A percentile compares a stretch with the other conserved stretches of the same genome.
These are phyloP conservation scores for Carcina quercana DNA, from an alignment of 2,888 invertebrate genomes.

Conservation along the genomic window DNA sequence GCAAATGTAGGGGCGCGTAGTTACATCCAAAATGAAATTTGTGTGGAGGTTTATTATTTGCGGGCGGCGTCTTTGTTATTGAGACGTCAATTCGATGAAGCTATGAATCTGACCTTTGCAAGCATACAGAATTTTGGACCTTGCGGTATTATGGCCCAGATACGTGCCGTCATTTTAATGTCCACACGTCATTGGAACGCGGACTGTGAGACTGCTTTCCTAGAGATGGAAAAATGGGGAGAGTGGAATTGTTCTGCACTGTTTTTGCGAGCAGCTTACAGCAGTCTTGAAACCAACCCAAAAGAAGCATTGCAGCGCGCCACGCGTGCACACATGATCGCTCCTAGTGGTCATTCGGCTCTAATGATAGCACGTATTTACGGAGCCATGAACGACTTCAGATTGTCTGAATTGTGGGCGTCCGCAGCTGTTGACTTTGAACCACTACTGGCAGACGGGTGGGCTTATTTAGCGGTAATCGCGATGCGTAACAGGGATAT, in stretches of 20 bases:
- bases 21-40: slow-evolving; percentile 15
- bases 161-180: slow-evolving; percentile 41
- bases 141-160: slow-evolving; percentile 44
- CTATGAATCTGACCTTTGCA: slow-evolving; percentile 31
- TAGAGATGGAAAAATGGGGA: slow-evolving; percentile 43
- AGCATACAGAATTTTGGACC: slow-evolving; percentile 48
- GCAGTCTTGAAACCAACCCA: slow-evolving; percentile 33
- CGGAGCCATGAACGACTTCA: slow-evolving; percentile 32
- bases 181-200: slow-evolving; percentile 44
- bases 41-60: slow-evolving; percentile 44
- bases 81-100: slow-evolving; percentile 31
- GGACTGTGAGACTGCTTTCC: slow-evolving; percentile 39
- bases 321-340: slow-evolving; percentile 48
- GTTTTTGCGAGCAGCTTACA: slow-evolving; percentile 42
- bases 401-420: slow-evolving; percentile 52
- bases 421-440: slow-evolving; percentile 51
- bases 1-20: slow-evolving; percentile 33
- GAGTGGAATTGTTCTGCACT: slow-evolving; percentile 35
- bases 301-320: slow-evolving; percentile 48
- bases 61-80: slow-evolving; percentile 45
- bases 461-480: slow-evolving; percentile 53
- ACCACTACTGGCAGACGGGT: slow-evolving; percentile 54
- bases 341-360: slow-evolving; percentile 50
- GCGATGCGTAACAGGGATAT: slow-evolving; percentile 43
- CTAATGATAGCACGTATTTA: slow-evolving; percentile 48